phyloP scores from a whole-genome alignment of 2,888 invertebrate species.

The Leucophenga montana region DNA sequence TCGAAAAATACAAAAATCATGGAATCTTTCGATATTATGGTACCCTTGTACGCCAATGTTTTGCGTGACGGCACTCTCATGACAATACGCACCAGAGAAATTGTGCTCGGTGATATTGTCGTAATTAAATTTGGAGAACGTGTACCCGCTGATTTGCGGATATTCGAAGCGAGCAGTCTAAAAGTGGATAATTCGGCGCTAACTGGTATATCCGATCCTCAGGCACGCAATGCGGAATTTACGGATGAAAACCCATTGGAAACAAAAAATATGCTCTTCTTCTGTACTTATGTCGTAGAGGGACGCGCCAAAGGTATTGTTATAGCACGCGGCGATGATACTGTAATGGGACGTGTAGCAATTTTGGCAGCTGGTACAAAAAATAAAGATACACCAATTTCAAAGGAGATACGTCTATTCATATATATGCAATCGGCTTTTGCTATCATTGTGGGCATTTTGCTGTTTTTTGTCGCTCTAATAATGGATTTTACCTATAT shows the following conservation, averaged over 20 bases:
- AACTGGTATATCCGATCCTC: constrained; percentile 95
- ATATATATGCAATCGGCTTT: constrained; percentile 97
- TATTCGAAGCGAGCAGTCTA: constrained; percentile 94
- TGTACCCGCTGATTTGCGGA: constrained; percentile 96
- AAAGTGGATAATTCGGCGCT: constrained; percentile 95
- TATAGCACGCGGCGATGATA: constrained; percentile 93
- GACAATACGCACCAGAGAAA: constrained; percentile 90
- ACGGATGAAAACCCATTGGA: constrained; percentile 95
- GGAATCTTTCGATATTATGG: constrained; percentile 98
- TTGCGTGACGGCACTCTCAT: constrained; percentile 93
- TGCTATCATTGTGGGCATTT: constrained; percentile 92
- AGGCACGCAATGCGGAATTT: constrained; percentile 88
- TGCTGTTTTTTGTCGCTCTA: constrained; percentile 97
- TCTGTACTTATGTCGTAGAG: constrained; percentile 95
- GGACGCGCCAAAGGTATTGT: constrained; percentile 94
- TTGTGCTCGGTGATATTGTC: constrained; percentile 96
- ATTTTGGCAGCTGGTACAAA: constrained; percentile 92
- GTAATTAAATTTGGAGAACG: constrained; percentile 99
- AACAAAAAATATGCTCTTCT: constrained; percentile 94
- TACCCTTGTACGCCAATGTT: constrained; percentile 93
- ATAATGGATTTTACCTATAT: constrained; percentile 97
- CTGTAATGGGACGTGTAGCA: constrained; percentile 95
- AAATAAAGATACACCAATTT: constrained; percentile 96
- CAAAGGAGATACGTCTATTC: constrained; percentile 98
- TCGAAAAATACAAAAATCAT: constrained; percentile 98